These are phyloP conservation scores for Chrysoperla carnea DNA, from an alignment of 1,140 invertebrate species.

Conservation along the genomic window DNA sequence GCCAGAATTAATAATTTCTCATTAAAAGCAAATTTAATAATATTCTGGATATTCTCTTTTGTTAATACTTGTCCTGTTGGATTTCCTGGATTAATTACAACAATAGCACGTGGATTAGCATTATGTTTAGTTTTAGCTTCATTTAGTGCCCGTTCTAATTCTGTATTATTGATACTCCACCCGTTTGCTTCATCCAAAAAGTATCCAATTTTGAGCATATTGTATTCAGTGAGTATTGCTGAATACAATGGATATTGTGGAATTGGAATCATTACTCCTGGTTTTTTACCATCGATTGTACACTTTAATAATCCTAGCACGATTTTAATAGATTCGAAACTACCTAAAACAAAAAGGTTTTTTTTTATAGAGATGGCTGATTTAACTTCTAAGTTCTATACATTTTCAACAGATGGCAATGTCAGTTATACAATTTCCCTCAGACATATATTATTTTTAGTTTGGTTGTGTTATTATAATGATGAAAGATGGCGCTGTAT, in stretches of 20 bases:
- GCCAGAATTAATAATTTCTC: slow-evolving; percentile 79
- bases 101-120: slow-evolving; percentile 56
- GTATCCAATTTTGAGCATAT: slow-evolving; percentile 76
- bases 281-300: slow-evolving; percentile 33
- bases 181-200: slow-evolving; percentile 79
- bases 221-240: too few relatives aligned
- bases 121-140: slow-evolving; percentile 49
- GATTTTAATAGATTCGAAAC: slow-evolving; percentile 58
- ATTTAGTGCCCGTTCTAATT: slow-evolving; percentile 61
- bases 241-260: slow-evolving; percentile 97
- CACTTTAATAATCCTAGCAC: slow-evolving; percentile 26
- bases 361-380: too few relatives aligned
- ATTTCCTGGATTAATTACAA: slow-evolving; percentile 97
- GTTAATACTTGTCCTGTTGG: slow-evolving; percentile 87
- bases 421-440: too few relatives aligned
- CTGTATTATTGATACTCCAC: slow-evolving; percentile 69
- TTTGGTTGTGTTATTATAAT: too few relatives aligned
- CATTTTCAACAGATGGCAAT: too few relatives aligned
- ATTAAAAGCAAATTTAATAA: slow-evolving; percentile 85
- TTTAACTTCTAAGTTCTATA: too few relatives aligned
- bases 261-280: slow-evolving; percentile 87
- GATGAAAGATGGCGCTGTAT: too few relatives aligned
- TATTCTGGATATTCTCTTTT: slow-evolving; percentile 73
- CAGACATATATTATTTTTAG: too few relatives aligned
- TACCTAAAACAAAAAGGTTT: slow-evolving; percentile 34